Base-by-base conservation (phyloP, 2,888 invertebrate species). In the Tridacna gigas region DNA sequence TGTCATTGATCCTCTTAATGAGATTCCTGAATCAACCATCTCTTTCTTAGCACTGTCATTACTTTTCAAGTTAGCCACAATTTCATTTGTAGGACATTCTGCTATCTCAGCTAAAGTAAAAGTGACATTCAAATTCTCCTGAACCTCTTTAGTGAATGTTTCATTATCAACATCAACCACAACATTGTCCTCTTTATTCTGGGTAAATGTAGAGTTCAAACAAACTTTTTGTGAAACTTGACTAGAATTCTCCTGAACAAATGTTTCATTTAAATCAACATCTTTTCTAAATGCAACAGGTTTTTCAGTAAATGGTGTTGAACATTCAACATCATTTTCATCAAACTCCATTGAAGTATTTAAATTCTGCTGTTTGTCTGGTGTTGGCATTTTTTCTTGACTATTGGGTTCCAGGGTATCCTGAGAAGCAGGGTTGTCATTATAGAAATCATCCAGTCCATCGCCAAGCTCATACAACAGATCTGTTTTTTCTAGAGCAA, bases 251-350 rank as follows among this genome's bases (percentile, higher is more conserved):
- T 77, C 77, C 75, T 88, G 73, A n/a, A 79, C 86, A 63, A 82
- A 90, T 0, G 90, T 89, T 66, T 85, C 84, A 83, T 89, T 90
- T 22, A 89, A 80, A 77, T 85, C 82, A 20, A 66, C 60, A 61
- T 47, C 74, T 82, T 81, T 45, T 67, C 79, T 65, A 13, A 63
- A 69, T 25, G 48, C 20, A 63, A 48, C 26, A 28, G 25, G 45
- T 66, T 84, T 82, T 37, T 84, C 82, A 67, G 78, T 60, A 83
- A 88, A 79, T 20, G 91, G 91, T 20, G 91, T 91, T 28, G 91
- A 91, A 4, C 89, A 86, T 20, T 87, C 82, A 22, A 86, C 82
- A 75, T 82, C 88, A 56, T 79, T 84, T 74, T 80, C 87, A 71
- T 80, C 88, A 84, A 82, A 82, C 48, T 90, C 87, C 65, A 88